Base-by-base conservation (phyloP, 2,113 vertebrate species). In the Ascaphus truei region DNA sequence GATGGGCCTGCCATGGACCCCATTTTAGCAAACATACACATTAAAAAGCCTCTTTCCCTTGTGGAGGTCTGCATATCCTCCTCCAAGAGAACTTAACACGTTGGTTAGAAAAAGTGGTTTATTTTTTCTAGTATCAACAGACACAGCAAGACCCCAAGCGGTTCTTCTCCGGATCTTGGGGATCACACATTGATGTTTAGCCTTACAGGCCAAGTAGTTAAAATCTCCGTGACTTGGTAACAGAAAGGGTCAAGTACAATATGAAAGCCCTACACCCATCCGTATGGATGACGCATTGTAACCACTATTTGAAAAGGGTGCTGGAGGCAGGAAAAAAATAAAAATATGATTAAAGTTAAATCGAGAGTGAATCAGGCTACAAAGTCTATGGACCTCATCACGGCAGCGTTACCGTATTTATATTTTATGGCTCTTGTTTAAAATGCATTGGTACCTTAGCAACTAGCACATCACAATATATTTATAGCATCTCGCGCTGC, bases 371-470 rank as follows among this genome's bases (percentile, higher is more conserved):
- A 50, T 61, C 33, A 61, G 56, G 45, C 56, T n/a, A n/a, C 34
- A 52, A 52, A 1, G 57, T 72, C 77, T 47, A 37, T 26, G 64
- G 34, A 39, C 57, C 43, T 52, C 58, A 56, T 73, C 73, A 56
- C 33, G 0, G 6, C 74, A 50, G 62, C 71, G 63, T 37, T 59
- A 61, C 2, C 73, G 60, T 1, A 2, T 1, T 0, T 76, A 71
- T 77, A 75, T 74, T 29, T 68, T 79, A 75, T 39, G 76, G 62
- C 20, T 75, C 64, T 74, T n/a, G 59, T 78, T 83, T 71, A 75
- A 74, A 68, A 73, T 74, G 50, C 62, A 47, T 74, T 0, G 6
- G 79, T 81, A 74, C 80, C 80, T 8, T 77, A 72, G 85, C 68
- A 84, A 76, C 72, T 2, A 73, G 53, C 1, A 53, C 72, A 56